Evolutionary conservation across 1,140 invertebrate species (phyloP), one percentile per base, ranked within the genome.

Genomic region (Battus philenor): DNA sequence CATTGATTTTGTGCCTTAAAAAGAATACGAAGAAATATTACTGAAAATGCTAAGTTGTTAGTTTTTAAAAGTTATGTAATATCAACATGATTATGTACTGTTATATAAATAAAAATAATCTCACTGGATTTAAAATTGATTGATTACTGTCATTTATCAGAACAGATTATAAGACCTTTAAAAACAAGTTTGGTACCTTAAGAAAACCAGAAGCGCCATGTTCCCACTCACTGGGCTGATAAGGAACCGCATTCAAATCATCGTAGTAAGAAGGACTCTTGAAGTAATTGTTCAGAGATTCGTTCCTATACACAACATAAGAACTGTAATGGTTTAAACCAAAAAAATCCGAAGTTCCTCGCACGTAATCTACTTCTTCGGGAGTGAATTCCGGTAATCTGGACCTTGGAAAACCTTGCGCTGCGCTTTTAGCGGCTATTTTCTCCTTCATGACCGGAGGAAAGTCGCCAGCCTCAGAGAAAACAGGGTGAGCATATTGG

Each of bases 311-410:
- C 4, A 54, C 52, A 6, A 55, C 49, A n/a, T 49, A 60, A 0
- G 86, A 81, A 1, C 86, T 82, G 45, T 91, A 91, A 34, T 87
- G 78, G 44, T 90, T 90, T 0, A 91, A 59, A 17, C 89, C 89
- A 38, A 90, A 87, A 67, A 89, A 90, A 51, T 91, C 89, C 0
- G 85, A 78, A 4, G 71, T 75, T 2, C 87, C 86, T 9, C 47
- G 48, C 0, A 74, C 16, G 29, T 62, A 63, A 11, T 66, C 55
- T 2, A 68, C 31, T 47, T 76, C 72, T 18, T 72, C 64, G 1
- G 44, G 47, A 1, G 73, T 72, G n/a, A 88, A 79, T n/a, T 62
- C 59, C 2, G 74, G 75, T 6, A 88, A 48, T 17, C 87, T 59
- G 0, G 83, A 86, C 41, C 57, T 63, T 5, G 49, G 11, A 27